Percentiles rank a stretch among this genome's conserved stretches.
Conservation (phyloP, 1,140 invertebrate genomes). For the Trissolcus basalis region DNA sequence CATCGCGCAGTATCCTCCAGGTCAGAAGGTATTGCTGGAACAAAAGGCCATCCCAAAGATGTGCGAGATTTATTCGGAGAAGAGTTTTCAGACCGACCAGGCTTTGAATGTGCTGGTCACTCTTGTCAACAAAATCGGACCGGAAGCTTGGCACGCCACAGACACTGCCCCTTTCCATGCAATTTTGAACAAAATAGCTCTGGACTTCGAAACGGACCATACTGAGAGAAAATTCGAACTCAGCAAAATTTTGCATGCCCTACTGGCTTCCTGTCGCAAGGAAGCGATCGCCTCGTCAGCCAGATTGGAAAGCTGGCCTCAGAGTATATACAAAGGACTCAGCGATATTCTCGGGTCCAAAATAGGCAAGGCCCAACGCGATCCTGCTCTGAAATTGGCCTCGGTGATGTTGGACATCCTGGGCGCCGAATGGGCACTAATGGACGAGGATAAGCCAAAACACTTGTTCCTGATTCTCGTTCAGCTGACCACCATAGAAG, state of each 20-base stretch:
- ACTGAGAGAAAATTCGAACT: conserved; percentile 92
- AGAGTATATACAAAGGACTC: conserved; percentile 85
- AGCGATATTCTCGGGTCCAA: conserved; percentile 89
- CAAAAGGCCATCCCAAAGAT: conserved; percentile 87
- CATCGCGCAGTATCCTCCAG: conserved; percentile 83
- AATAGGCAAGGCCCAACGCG: conserved; percentile 89
- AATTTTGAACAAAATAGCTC: conserved; percentile 87
- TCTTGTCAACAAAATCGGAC: conserved; percentile 82
- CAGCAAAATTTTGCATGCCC: conserved; percentile 83
- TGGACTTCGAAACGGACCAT: conserved; percentile 91
- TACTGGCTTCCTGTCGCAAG: conserved; percentile 84
- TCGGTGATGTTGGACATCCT: conserved; percentile 86
- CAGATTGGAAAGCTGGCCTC: conserved; percentile 85
- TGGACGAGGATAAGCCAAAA: conserved; percentile 86
- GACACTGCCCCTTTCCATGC: conserved; percentile 85
- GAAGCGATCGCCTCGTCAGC: conserved; percentile 79
- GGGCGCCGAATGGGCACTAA: conserved; percentile 89
- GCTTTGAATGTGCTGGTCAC: conserved; percentile 86
- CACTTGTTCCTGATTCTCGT: conserved; percentile 89
- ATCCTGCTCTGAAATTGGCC: conserved; percentile 89
- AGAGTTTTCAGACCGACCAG: conserved; percentile 91
- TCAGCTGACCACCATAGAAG: conserved; percentile 92
- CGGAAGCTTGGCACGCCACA: conserved; percentile 83
- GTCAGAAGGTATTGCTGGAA: conserved; percentile 85
- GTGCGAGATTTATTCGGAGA: conserved; percentile 88